These are phyloP conservation scores for Centropus unirufus DNA, from an alignment of 2,113 vertebrate genomes.

Conservation along the genomic window DNA sequence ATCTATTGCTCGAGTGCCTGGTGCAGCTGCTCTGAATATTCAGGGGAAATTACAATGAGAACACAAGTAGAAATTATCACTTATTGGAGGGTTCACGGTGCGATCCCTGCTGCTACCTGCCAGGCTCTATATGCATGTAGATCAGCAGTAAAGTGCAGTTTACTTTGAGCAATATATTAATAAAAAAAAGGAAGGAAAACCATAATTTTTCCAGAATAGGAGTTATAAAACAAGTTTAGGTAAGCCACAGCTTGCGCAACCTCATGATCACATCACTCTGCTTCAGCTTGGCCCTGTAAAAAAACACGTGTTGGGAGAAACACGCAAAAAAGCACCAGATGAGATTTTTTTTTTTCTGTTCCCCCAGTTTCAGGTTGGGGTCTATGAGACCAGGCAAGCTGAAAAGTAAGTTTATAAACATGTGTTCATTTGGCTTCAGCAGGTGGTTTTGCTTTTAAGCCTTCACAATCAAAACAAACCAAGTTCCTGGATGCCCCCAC, in stretches of 20 bases:
- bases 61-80: neutral
- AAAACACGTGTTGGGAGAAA: neutral
- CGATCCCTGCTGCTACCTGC: neutral
- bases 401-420: neutral
- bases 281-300: neutral
- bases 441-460: neutral
- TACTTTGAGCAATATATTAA: neutral
- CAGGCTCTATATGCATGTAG: neutral
- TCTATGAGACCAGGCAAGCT: neutral
- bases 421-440: neutral
- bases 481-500: neutral
- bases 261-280: neutral
- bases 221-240: neutral
- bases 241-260: neutral
- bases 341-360: neutral
- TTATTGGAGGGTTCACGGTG: neutral
- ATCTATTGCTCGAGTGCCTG: neutral
- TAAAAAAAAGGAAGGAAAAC: neutral
- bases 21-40: neutral
- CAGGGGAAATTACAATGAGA: neutral
- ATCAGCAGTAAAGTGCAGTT: accelerated
- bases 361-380: neutral
- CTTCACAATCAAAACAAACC: neutral
- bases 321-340: neutral
- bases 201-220: neutral